Percentiles rank a stretch among this genome's conserved stretches.
These are phyloP conservation scores for Seriola aureovittata DNA, from an alignment of 2,113 vertebrate species.

Conservation along the genomic window DNA sequence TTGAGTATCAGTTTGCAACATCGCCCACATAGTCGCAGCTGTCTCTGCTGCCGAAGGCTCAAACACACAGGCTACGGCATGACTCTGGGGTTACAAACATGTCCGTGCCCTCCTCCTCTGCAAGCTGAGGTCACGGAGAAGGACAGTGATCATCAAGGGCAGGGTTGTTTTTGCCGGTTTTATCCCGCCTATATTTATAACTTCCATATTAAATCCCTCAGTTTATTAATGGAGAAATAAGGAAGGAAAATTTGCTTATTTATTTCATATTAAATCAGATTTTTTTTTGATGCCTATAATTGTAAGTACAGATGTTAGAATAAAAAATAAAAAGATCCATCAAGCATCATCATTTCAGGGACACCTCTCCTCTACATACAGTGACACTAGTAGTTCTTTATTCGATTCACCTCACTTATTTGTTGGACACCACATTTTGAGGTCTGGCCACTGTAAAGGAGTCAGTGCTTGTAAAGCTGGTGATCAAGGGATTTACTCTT, in stretches of 20 bases:
- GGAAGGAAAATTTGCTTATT: background rate
- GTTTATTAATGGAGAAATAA: background rate
- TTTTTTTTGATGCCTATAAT: background rate
- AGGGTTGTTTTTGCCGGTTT: background rate
- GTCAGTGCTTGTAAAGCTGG: slow-evolving; percentile 1
- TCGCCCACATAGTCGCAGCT: slow-evolving; percentile 34
- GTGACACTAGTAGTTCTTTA: background rate
- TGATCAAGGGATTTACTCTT: background rate
- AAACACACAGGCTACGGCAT: background rate
- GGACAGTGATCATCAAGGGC: background rate
- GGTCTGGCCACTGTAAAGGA: background rate
- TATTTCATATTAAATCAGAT: background rate
- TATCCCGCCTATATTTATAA: background rate
- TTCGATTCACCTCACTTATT: background rate
- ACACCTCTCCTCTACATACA: slow-evolving; percentile 21
- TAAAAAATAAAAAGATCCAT: background rate
- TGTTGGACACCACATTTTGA: slow-evolving; percentile 21
- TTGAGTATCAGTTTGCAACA: slow-evolving; percentile 16
- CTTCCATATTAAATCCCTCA: background rate
- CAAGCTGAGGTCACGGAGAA: background rate
- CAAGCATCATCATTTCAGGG: background rate
- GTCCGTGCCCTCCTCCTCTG: slow-evolving; percentile 8
- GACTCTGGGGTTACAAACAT: slow-evolving; percentile 15
- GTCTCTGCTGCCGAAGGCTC: slow-evolving; percentile 21
- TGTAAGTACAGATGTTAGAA: slow-evolving; percentile 2